A percentile compares a stretch with the other conserved stretches of the same genome.
phyloP scores from a whole-genome alignment of 1,140 invertebrate species.

The Drosophila kikkawai region DNA sequence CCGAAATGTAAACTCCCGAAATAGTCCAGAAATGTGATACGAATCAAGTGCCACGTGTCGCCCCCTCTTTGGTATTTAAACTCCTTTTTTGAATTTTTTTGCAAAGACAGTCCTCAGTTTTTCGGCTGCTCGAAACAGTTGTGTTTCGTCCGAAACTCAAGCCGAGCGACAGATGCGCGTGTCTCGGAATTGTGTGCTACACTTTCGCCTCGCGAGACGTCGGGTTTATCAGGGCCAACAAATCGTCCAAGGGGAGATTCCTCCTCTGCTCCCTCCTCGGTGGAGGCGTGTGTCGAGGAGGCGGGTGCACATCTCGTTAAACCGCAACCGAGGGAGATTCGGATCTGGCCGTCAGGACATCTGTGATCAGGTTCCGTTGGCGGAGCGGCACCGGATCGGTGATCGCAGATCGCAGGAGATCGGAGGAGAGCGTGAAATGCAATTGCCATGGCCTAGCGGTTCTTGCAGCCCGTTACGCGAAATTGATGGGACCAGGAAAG shows the following conservation, averaged over 20 bases:
- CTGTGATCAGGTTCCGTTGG: conserved; percentile 73
- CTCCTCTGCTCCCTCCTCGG: conserved; percentile 8
- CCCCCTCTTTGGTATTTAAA: conserved; percentile 32
- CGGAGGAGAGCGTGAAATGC: conserved; percentile 65
- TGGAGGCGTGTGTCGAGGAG: conserved; percentile 51
- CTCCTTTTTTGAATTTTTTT: conserved; percentile 26
- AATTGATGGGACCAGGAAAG: conserved; percentile 59
- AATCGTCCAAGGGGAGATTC: conserved; percentile 48
- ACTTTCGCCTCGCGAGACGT: conserved; percentile 65
- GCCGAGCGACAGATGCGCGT: conserved; percentile 76
- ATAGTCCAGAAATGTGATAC: conserved; percentile 81
- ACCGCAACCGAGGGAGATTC: conserved; percentile 72
- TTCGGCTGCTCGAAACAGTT: conserved; percentile 37
- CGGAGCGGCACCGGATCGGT: not conserved
- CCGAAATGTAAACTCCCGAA: conserved; percentile 71
- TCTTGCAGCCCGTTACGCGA: conserved; percentile 69
- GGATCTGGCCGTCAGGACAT: conserved; percentile 75
- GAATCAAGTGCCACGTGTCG: conserved; percentile 83
- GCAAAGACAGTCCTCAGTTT: conserved; percentile 46
- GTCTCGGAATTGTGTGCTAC: conserved; percentile 71
- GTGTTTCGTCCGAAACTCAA: conserved; percentile 36
- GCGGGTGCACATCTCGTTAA: conserved; percentile 81
- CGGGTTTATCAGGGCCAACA: conserved; percentile 62
- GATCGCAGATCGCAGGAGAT: conserved; percentile 7
- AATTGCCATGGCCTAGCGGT: conserved; percentile 69